Base-by-base conservation (phyloP, 2,113 vertebrate genomes). In the Labeo catla region DNA sequence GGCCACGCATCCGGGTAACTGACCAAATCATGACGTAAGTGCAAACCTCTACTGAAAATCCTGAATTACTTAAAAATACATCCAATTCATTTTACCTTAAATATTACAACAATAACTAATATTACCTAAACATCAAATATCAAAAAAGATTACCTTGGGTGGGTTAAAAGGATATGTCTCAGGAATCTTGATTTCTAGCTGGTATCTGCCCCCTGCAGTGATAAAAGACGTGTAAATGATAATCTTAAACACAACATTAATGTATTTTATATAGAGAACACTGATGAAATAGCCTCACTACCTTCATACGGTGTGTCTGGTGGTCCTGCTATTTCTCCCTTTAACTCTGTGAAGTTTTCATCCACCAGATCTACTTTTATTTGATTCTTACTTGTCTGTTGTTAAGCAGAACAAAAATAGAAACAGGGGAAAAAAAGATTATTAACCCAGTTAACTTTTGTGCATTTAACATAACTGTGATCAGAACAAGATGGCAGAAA, bases 351-450 rank as follows among this genome's bases (percentile, higher is more conserved):
- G 95, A 99, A 99, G 95, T 99, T 99, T 89, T 99, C 98, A 94
- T 99, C 97, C 95, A 99, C 98, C 94, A 99, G 95, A 93, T 99
- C 98, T 93, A 99, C 98, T 96, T 98, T 99, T 89, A 99, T 99
- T 95, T 99, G 98, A 95, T 99, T 99, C 97, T 98, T 99, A 97
- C 97, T 99, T 78, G 98, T 99, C 98, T 99, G 93, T 63, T 21
- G 59, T 15, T 93, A 92, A 94, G 93, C 88, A 95, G 91, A 93
- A 91, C 92, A 92, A 94, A 93, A 95, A 43, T 5, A 34, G 72
- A 76, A 47, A 74, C 8, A 11, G 4, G 21, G 21, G 6, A 13
- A 23, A 8, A 8, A 23, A 2, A 5, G 2, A 4, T 61, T n/a
- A 61, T 61, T 61, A n/a, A n/a, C 8, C 57, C 57, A 21, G 4